Evolutionary conservation across 2,888 invertebrate species (phyloP).

Genomic region (Euplexia lucipara): DNA sequence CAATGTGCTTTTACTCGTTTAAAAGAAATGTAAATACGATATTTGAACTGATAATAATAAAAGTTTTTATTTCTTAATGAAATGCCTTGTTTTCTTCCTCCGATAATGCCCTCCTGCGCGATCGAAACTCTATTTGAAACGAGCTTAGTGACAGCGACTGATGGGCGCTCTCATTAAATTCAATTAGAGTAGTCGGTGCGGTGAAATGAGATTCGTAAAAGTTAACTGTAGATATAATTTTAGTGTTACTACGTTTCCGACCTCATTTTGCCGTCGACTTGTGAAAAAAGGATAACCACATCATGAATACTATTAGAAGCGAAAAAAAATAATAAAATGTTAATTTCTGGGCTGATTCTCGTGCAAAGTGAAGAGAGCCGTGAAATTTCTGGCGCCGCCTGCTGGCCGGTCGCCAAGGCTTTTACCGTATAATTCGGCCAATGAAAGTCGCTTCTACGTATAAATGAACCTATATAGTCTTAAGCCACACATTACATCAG

Average conservation of each 20-base stretch:
- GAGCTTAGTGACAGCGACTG: constrained; percentile 36
- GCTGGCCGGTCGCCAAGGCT: constrained; percentile 61
- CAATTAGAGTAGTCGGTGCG: constrained; percentile 17
- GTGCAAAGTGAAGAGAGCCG: constrained; percentile 57
- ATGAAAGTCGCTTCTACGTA: constrained; percentile 45
- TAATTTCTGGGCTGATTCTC: constrained; percentile 51
- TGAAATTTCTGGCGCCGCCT: constrained; percentile 56
- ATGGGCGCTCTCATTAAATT: constrained; percentile 35
- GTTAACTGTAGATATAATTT: constrained; percentile 20
- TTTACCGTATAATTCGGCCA: constrained; percentile 47
- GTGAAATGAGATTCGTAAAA: constrained; percentile 27
- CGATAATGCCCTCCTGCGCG: constrained; percentile 1
- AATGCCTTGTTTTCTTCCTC: constrained; percentile 67
- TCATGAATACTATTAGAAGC: constrained; percentile 53
- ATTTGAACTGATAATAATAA: constrained; percentile 92
- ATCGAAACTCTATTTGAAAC: constrained; percentile 28
- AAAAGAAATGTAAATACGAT: constrained; percentile 91
- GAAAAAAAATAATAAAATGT: constrained; percentile 54
- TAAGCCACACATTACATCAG: constrained; percentile 19
- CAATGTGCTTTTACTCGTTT: constrained; percentile 90
- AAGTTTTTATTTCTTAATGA: constrained; percentile 90
- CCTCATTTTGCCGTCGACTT: constrained; percentile 27
- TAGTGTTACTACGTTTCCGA: constrained; percentile 19
- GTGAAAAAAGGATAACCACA: constrained; percentile 35
- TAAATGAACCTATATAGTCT: constrained; percentile 36